Percentiles rank a stretch among this genome's conserved stretches.
Evolutionary conservation across 53 echinoderm and acorn worm genomes (phyloP).

Genomic region (Glandiceps talaboti): DNA sequence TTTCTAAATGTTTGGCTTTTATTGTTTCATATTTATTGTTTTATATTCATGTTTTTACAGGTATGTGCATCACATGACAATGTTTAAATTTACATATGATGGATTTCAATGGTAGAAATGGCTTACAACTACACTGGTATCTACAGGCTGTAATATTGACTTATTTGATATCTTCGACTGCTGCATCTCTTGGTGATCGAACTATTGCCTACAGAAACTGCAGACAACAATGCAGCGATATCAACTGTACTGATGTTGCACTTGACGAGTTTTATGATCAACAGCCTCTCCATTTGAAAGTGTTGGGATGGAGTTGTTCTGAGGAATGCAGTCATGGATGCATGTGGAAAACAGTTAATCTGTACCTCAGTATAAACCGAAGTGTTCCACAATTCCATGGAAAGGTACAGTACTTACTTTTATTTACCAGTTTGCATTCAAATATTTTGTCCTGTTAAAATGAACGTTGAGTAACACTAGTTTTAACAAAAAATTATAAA

Average conservation of each 20-base stretch:
- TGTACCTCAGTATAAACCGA: slow-evolving; percentile 4
- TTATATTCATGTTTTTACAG: too few relatives aligned
- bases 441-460: too few relatives aligned
- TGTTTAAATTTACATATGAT: too few relatives aligned
- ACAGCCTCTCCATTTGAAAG: slow-evolving; percentile 33
- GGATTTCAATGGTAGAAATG: not conserved
- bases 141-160: not conserved
- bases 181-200: slow-evolving; percentile 42
- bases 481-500: too few relatives aligned
- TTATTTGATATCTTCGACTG: not conserved
- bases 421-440: too few relatives aligned
- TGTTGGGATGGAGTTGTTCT: slow-evolving; percentile 60
- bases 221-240: slow-evolving; percentile 36
- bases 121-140: not conserved
- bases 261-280: slow-evolving; percentile 20
- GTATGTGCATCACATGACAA: too few relatives aligned
- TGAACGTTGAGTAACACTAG: too few relatives aligned
- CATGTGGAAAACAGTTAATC: slow-evolving; percentile 65
- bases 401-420: slow-evolving; percentile 39
- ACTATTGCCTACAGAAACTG: slow-evolving; percentile 22
- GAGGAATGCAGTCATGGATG: slow-evolving; percentile 57
- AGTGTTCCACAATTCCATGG: slow-evolving; percentile 79
- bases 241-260: slow-evolving; percentile 28
- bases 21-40: too few relatives aligned
- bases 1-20: too few relatives aligned